These are phyloP conservation scores for Hemibagrus guttatus DNA, from an alignment of 2,797 vertebrate species.

Conservation along the genomic window DNA sequence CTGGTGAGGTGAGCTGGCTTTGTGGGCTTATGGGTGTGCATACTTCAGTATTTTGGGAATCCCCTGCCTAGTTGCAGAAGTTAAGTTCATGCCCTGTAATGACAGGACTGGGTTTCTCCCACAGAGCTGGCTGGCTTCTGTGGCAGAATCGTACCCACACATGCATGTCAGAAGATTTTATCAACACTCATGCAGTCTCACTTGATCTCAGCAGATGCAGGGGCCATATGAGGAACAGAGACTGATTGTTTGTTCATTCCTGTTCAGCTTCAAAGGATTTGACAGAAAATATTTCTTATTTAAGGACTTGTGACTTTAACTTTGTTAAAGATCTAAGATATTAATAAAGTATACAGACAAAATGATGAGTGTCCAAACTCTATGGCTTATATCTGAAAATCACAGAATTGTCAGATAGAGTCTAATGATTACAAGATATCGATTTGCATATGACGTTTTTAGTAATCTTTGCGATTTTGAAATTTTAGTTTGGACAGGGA, in stretches of 20 bases:
- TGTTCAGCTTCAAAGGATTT: background rate
- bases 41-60: slow-evolving; percentile 66
- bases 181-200: slow-evolving; percentile 10
- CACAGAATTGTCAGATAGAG: background rate
- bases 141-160: slow-evolving; percentile 26
- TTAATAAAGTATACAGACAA: background rate
- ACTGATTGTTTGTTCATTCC: slow-evolving; percentile 6
- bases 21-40: slow-evolving; percentile 57
- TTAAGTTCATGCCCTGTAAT: slow-evolving; percentile 69
- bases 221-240: slow-evolving; percentile 1
- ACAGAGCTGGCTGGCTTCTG: slow-evolving; percentile 54
- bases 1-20: slow-evolving; percentile 49
- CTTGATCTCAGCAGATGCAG: slow-evolving; percentile 20
- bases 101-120: slow-evolving; percentile 63
- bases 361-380: background rate
- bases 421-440: background rate
- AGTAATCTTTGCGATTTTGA: background rate
- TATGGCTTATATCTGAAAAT: background rate
- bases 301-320: background rate
- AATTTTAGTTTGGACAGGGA: background rate
- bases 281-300: background rate
- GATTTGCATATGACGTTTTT: background rate
- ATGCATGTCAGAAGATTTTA: slow-evolving; percentile 56
- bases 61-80: slow-evolving; percentile 53
- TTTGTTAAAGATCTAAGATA: background rate